Conservation (phyloP, 2,113 vertebrate genomes). For the Gnathonemus longibarbis region DNA sequence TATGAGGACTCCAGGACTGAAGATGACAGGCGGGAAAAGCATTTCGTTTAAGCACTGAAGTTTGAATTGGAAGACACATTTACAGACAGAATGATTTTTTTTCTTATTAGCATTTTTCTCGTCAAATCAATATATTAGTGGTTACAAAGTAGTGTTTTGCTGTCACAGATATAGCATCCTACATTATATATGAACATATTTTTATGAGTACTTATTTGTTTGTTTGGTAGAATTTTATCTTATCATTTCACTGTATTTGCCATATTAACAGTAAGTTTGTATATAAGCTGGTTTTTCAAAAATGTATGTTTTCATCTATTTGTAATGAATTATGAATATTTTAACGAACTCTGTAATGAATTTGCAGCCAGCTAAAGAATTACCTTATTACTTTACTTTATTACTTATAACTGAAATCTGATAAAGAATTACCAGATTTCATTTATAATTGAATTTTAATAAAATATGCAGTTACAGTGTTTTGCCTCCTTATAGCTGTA, state of each 20-base stretch:
- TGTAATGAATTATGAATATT: neutral
- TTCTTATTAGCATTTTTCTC: neutral
- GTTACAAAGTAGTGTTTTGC: neutral
- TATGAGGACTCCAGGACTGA: neutral
- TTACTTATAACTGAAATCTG: too few relatives aligned
- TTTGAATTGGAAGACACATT: neutral
- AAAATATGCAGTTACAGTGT: neutral
- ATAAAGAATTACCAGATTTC: neutral
- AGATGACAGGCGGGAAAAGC: neutral
- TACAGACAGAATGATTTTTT: neutral
- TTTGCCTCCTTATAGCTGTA: neutral
- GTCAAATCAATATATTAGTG: constrained; percentile 1
- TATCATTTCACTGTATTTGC: neutral
- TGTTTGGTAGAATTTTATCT: neutral
- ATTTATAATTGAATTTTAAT: neutral
- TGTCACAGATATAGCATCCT: neutral
- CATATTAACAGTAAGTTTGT: neutral
- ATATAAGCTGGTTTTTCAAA: neutral
- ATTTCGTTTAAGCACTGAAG: neutral
- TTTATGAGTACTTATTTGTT: neutral
- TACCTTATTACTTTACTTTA: neutral
- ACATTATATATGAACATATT: neutral
- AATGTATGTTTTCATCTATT: neutral
- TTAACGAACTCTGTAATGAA: neutral
- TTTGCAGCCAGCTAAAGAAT: neutral